A percentile compares a stretch with the other conserved stretches of the same genome.
Evolutionary conservation across 2,888 invertebrate genomes (phyloP).

Genomic region (Sinodicranocentrus sp.): DNA sequence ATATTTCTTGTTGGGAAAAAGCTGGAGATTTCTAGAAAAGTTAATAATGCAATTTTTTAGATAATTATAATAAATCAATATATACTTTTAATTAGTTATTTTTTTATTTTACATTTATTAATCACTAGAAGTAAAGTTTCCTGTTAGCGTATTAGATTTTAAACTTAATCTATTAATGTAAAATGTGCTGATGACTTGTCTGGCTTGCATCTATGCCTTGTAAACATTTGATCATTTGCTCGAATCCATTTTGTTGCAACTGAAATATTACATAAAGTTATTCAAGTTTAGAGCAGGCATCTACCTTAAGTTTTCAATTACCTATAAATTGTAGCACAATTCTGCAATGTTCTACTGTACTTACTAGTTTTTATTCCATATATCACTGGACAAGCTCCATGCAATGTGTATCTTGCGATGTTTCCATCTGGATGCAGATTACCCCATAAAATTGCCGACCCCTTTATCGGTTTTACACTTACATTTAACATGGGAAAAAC

Average conservation of each 20-base stretch:
- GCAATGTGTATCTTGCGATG: conserved; percentile 79
- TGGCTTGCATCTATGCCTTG: conserved; percentile 49
- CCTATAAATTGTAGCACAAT: neutral
- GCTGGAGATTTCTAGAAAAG: too few species aligned
- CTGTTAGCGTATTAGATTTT: too few species aligned
- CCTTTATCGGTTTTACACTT: conserved; percentile 77
- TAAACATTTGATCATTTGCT: conserved; percentile 79
- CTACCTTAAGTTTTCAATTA: conserved; percentile 18
- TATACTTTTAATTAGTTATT: too few species aligned
- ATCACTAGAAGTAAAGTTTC: too few species aligned
- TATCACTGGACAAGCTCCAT: conserved; percentile 80
- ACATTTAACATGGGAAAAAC: conserved; percentile 77
- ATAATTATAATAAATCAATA: too few species aligned
- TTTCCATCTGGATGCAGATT: conserved; percentile 79
- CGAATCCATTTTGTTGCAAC: conserved; percentile 81
- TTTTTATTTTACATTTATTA: too few species aligned
- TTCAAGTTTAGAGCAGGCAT: too few species aligned
- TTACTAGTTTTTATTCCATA: conserved; percentile 80
- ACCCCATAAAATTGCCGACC: conserved; percentile 80
- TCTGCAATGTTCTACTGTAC: neutral
- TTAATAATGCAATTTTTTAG: too few species aligned
- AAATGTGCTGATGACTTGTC: conserved; percentile 45
- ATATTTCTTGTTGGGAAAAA: too few species aligned
- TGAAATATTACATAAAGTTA: conserved; percentile 26
- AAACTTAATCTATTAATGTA: neutral